phyloP scores from a whole-genome alignment of 2,797 vertebrate species.

The Sphenodon punctatus region DNA sequence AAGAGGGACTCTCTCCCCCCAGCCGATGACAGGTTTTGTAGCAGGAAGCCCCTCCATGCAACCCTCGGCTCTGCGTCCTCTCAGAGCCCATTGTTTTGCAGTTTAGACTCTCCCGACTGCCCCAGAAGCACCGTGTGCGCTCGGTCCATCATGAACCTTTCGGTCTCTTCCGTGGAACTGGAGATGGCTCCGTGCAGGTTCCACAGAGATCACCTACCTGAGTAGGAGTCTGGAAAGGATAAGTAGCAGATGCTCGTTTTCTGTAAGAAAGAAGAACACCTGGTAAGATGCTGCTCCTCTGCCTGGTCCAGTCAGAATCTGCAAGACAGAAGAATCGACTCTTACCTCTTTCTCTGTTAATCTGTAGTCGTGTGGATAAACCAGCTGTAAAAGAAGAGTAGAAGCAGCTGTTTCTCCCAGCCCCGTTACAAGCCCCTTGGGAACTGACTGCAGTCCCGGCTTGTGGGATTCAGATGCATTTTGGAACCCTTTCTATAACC shows the following conservation, averaged over 20 bases:
- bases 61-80: not conserved
- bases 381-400: conserved; percentile 80
- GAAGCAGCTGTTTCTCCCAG: too few relatives aligned
- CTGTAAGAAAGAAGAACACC: conserved; percentile 71
- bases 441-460: too few relatives aligned
- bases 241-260: conserved; percentile 95
- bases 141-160: not conserved
- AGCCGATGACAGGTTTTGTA: not conserved
- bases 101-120: not conserved
- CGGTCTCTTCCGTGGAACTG: accelerated
- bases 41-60: not conserved
- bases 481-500: too few relatives aligned
- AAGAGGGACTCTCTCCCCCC: not conserved
- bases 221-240: conserved; percentile 96
- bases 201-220: conserved; percentile 76
- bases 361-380: conserved; percentile 86
- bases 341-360: conserved; percentile 94
- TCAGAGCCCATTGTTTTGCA: not conserved
- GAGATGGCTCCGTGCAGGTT: not conserved
- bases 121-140: accelerated
- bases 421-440: too few relatives aligned
- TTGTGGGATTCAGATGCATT: too few relatives aligned
- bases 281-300: not conserved
- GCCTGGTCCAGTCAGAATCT: accelerated
- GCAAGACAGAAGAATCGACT: accelerated